Evolutionary conservation across 2,113 vertebrate species (phyloP).

Genomic region (Tauraco erythrolophus): DNA sequence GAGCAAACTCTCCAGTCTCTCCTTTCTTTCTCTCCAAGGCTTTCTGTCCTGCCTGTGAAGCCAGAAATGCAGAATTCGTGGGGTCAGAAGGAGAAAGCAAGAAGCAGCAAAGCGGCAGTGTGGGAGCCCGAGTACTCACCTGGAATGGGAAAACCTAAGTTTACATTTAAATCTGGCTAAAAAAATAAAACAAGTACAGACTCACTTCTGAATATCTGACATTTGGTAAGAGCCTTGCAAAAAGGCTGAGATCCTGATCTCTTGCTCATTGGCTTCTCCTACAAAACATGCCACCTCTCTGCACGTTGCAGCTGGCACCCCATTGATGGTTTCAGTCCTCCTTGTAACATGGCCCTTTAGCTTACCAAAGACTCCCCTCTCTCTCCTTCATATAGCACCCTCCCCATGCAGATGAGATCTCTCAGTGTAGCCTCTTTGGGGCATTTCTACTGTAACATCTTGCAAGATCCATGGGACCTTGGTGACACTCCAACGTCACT

Average conservation of each 20-base stretch:
- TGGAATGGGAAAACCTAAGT: background rate
- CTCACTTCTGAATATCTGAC: background rate
- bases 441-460: background rate
- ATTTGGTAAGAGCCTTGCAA: background rate
- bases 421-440: background rate
- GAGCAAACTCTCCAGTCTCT: background rate
- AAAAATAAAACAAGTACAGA: background rate
- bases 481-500: background rate
- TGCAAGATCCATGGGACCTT: accelerated
- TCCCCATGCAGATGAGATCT: accelerated
- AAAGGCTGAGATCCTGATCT: background rate
- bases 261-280: background rate
- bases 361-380: background rate
- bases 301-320: background rate
- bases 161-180: background rate
- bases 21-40: too few relatives aligned
- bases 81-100: background rate
- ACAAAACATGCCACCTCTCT: background rate
- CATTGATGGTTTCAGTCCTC: background rate
- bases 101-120: background rate
- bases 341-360: background rate
- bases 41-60: background rate
- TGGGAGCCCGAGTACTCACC: background rate
- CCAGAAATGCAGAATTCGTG: background rate
- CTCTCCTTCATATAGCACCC: background rate